Base-by-base conservation (phyloP, 2,113 vertebrate species). In the Xiphophorus hellerii region DNA sequence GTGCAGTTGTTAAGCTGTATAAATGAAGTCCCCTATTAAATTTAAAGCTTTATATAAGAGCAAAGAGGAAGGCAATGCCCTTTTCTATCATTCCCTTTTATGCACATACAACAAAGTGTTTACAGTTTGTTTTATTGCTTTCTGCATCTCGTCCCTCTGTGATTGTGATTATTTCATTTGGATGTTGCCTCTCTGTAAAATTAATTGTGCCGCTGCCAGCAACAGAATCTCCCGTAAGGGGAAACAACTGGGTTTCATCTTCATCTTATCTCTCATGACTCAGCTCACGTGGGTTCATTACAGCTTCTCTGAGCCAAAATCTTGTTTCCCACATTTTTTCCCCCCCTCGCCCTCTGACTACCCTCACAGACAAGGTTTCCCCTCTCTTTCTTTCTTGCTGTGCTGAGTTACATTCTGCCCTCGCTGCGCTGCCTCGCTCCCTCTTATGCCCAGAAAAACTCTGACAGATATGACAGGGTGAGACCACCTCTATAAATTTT, bases 201-300 rank as follows among this genome's bases (percentile, higher is more conserved):
- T 79, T 69, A 87, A 80, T 77, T 86, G 68, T 28, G 1, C 64
- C 68, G 64, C 80, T 72, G 74, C 74, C 44, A 33, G 77, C 13
- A 54, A 78, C 71, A 37, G 69, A 78, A 82, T 82, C 30, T 80
- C 72, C 80, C 62, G 28, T 54, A 63, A 73, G 74, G 74, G 22
- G 30, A 33, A 61, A 83, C 63, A 44, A 80, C 69, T 35, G 17
- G 72, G 42, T 83, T 85, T 68, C 81, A 79, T 80, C 78, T 64
- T 78, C 63, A 77, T 84, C 78, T 80, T 63, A 82, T 89, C 78
- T 80, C 42, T 54, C 62, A 80, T 85, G 77, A 86, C 83, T 87
- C 76, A 66, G 63, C 83, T 87, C 77, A 78, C 73, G 76, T 76
- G 37, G 29, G 48, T 72, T 91, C 66, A 71, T 73, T 80, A 84